Conservation (phyloP, 2,797 vertebrate species). For the Nannoperca obscura region DNA sequence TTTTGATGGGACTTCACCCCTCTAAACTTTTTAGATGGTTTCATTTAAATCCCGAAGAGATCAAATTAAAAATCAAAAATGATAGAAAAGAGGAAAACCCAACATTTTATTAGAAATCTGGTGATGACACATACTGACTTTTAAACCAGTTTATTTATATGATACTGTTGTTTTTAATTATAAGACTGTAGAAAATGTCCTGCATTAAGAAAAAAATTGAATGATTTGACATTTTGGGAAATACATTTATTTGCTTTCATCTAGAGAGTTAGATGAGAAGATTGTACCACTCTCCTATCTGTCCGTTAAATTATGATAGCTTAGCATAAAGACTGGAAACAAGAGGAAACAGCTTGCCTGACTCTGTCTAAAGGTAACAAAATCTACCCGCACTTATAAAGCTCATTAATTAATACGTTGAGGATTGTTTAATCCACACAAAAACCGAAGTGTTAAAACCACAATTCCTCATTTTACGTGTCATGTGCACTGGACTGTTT, state of each 20-base stretch:
- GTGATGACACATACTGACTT: background rate
- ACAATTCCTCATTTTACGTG: background rate
- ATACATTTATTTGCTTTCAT: background rate
- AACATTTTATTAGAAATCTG: no score
- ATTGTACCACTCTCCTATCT: background rate
- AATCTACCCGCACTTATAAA: background rate
- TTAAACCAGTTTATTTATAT: background rate
- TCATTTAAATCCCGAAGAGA: no score
- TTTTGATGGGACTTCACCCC: no score
- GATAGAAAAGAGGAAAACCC: no score
- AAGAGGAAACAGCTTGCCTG: background rate
- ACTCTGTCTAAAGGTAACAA: background rate
- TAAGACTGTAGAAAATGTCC: background rate
- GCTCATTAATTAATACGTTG: background rate
- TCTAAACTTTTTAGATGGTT: no score
- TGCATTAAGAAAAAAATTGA: background rate
- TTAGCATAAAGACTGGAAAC: background rate
- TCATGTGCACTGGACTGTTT: background rate
- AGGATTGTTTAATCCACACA: background rate
- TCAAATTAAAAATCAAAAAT: no score
- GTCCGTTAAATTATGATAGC: background rate
- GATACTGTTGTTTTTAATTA: background rate
- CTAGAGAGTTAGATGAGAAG: background rate
- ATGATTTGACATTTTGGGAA: background rate
- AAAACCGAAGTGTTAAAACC: background rate